These are phyloP conservation scores for Pungitius pungitius DNA, from an alignment of 2,113 vertebrate species.

Conservation along the genomic window DNA sequence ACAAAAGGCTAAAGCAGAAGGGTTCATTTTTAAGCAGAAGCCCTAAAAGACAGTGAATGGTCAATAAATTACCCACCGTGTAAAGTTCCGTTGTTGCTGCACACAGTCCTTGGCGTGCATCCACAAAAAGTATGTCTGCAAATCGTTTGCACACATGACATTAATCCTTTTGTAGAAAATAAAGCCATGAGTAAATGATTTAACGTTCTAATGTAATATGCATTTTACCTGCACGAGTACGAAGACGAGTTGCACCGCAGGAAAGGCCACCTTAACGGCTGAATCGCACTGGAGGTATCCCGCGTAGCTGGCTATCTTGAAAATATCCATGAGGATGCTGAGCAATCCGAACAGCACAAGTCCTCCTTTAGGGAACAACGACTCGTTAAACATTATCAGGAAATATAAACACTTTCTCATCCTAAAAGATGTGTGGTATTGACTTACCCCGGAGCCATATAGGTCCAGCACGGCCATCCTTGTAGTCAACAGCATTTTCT, in stretches of 20 bases:
- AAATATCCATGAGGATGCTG: conserved; percentile 91
- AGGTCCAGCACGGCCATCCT: conserved; percentile 90
- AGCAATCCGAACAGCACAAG: conserved; percentile 91
- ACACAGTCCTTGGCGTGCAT: conserved; percentile 90
- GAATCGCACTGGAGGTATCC: conserved; percentile 89
- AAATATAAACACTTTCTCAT: background rate
- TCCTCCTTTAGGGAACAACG: conserved; percentile 81
- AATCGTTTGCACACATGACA: conserved; percentile 16
- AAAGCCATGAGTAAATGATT: background rate
- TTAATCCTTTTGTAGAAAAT: background rate
- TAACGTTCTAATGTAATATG: background rate
- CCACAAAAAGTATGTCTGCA: conserved; percentile 94
- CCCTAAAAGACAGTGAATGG: conserved; percentile 4
- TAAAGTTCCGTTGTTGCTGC: conserved; percentile 87
- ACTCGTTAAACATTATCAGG: background rate
- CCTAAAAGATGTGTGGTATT: background rate
- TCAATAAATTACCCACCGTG: conserved; percentile 78
- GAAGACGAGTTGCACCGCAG: conserved; percentile 89
- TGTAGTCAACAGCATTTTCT: conserved; percentile 80
- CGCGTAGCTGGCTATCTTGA: conserved; percentile 90
- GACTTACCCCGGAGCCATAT: conserved; percentile 92
- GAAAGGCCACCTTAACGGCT: conserved; percentile 88
- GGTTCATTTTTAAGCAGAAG: background rate
- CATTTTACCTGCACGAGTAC: conserved; percentile 86
- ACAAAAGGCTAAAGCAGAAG: background rate